phyloP scores from a whole-genome alignment of 2,113 vertebrate genomes.

The Panurus biarmicus region DNA sequence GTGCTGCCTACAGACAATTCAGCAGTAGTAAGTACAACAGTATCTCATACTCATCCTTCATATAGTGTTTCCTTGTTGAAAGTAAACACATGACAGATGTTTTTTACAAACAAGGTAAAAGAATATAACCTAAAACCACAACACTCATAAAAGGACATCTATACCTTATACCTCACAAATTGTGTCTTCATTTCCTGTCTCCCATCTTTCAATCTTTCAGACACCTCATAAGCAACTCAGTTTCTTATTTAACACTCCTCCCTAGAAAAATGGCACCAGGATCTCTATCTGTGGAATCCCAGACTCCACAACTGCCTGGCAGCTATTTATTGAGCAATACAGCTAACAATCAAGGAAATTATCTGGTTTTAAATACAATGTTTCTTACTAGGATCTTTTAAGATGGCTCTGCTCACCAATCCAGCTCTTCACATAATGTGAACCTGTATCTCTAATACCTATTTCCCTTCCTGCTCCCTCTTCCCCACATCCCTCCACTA shows the following conservation, averaged over 20 bases:
- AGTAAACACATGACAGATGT: background rate
- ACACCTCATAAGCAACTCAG: background rate
- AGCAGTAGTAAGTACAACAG: background rate
- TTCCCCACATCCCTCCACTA: background rate
- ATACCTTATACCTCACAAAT: background rate
- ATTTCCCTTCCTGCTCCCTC: background rate
- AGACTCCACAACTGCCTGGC: background rate
- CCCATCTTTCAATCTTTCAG: background rate
- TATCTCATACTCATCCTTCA: background rate
- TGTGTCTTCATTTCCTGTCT: background rate
- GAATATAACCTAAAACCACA: background rate
- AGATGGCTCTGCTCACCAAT: background rate
- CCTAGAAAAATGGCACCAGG: background rate
- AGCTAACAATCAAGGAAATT: background rate
- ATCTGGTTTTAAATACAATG: background rate
- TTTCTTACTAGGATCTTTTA: background rate
- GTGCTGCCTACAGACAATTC: background rate
- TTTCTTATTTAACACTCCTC: background rate
- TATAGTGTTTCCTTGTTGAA: background rate
- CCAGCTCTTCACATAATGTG: background rate
- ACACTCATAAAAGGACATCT: background rate
- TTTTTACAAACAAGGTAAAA: background rate
- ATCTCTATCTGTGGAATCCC: background rate
- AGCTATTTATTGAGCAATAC: background rate
- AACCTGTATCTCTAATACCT: background rate